Base-by-base conservation (phyloP, 1,140 invertebrate genomes). In the Leptinotarsa defecta region DNA sequence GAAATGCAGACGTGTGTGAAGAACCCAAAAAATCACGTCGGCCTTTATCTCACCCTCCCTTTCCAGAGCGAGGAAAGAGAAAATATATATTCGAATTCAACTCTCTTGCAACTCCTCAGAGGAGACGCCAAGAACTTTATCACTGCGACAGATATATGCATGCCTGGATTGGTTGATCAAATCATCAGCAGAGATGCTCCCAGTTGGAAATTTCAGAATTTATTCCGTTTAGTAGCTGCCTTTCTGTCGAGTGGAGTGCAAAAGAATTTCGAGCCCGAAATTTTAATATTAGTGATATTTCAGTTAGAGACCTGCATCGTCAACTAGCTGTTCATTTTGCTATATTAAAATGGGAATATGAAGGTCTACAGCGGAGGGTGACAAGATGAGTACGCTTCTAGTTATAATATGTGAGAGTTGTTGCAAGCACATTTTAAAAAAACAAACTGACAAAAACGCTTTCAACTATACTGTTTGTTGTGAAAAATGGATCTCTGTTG, bases 21-120 rank as follows among this genome's bases (percentile, higher is more conserved):
- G 52, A 57, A 57, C 52, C 13, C 52, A 57, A 57, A 57, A 57
- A 57, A 57, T 57, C 52, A 57, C 52, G 52, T 57, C 52, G n/a
- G 15, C 52, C 52, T 19, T 17, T 57, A 57, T 57, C 52, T 17
- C 6, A 43, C 8, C 3, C 34, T 11, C 34, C 34, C 0, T 43
- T 43, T 15, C 52, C 15, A 57, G 52, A 19, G n/a, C 15, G 13
- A 19, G n/a, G 52, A n/a, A 17, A 57, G 52, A 57, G 52, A 19
- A 57, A 57, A 57, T 57, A 19, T 57, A 57, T 19, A 57, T 57
- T 17, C n/a, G n/a, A 57, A 57, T 57, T 57, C 17, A 57, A n/a
- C 17, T 57, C 13, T 57, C 13, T 57, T 57, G 52, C 13, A 57
- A n/a, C 52, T 57, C 17, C n/a, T 19, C 13, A 19, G n/a, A 43